Conservation (phyloP, 2,888 invertebrate species). For the Diaphora mendica region DNA sequence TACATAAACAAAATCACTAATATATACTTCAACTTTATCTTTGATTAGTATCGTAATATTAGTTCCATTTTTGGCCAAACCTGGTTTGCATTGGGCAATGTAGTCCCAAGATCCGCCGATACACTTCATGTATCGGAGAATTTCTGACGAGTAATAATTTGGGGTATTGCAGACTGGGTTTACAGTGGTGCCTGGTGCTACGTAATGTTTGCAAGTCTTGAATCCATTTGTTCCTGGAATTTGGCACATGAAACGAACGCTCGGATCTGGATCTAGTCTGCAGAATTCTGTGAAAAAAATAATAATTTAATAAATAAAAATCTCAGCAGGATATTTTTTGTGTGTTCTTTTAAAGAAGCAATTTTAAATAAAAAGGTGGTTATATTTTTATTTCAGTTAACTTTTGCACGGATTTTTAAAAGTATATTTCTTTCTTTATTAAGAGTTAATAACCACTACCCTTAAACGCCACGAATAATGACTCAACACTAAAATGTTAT, state of each 20-base stretch:
- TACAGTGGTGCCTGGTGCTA: constrained; percentile 13
- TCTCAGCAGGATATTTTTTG: too few species aligned
- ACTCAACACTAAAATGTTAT: too few species aligned
- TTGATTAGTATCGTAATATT: constrained; percentile 57
- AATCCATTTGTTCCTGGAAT: constrained; percentile 50
- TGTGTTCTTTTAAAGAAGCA: too few species aligned
- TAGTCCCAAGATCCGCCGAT: constrained; percentile 19
- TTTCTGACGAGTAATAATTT: constrained; percentile 10
- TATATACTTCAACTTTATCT: constrained; percentile 60
- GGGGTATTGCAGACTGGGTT: constrained; percentile 21
- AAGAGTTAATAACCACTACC: too few species aligned
- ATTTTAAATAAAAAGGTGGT: too few species aligned
- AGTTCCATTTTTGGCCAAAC: constrained; percentile 29
- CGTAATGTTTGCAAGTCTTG: constrained; percentile 7
- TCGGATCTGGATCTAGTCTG: constrained; percentile 7
- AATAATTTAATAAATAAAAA: too few species aligned
- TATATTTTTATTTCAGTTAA: too few species aligned
- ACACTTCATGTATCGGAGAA: constrained; percentile 19
- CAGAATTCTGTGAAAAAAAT: constrained; percentile 18
- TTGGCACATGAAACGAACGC: constrained; percentile 14
- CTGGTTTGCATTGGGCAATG: constrained; percentile 21
- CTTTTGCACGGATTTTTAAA: too few species aligned
- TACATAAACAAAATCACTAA: too few species aligned
- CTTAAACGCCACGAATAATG: too few species aligned
- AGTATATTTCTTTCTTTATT: too few species aligned